These are phyloP conservation scores for Philonicus albiceps DNA, from an alignment of 2,888 invertebrate species.

Conservation along the genomic window DNA sequence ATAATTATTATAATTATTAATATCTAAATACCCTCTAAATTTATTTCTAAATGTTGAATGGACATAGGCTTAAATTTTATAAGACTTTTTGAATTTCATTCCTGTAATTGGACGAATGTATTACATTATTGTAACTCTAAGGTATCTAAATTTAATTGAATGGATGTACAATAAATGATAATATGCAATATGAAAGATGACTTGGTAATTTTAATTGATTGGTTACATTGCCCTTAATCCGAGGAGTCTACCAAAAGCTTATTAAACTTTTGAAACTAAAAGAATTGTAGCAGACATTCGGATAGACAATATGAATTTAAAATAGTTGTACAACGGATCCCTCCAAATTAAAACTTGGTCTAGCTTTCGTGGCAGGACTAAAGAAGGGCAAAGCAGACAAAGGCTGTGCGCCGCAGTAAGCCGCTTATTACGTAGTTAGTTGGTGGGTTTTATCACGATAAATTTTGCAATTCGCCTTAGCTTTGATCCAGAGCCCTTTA, in stretches of 20 bases:
- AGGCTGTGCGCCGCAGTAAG: background rate
- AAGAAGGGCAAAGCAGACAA: background rate
- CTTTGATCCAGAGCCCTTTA: background rate
- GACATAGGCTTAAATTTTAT: no score
- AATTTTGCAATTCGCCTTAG: background rate
- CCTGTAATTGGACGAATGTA: no score
- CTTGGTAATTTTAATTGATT: background rate
- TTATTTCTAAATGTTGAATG: no score
- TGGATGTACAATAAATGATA: no score
- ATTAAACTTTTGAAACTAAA: background rate
- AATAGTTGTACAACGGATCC: background rate
- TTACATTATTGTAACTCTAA: no score
- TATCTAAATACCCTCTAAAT: no score
- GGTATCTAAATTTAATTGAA: background rate
- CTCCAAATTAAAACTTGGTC: background rate
- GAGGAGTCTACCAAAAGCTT: background rate
- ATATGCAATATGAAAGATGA: no score
- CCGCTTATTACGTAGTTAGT: background rate
- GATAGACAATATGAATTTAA: background rate
- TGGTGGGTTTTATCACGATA: background rate
- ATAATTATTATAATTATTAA: no score
- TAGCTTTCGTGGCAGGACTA: background rate
- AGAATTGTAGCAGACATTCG: background rate
- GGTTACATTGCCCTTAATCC: background rate
- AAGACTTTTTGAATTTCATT: no score